phyloP scores from a whole-genome alignment of 23 tunicate genomes.

The Botrylloides violaceus region DNA sequence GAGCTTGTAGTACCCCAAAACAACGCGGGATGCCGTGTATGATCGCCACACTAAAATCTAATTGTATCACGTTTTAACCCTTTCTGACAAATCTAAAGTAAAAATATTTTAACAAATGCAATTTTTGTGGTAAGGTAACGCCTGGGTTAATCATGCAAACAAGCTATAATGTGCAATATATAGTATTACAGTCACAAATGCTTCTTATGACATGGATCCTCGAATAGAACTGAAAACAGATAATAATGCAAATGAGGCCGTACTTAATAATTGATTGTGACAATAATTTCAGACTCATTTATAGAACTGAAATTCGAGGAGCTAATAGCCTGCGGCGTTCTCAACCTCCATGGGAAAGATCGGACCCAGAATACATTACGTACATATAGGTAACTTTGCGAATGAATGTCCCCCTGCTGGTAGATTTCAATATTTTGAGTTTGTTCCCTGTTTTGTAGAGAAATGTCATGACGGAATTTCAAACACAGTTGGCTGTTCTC shows the following conservation, averaged over 20 bases:
- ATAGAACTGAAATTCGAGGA: constrained; percentile 21
- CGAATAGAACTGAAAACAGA: not conserved
- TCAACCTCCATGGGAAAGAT: not conserved
- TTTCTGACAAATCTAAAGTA: not conserved
- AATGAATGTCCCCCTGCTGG: too few species aligned
- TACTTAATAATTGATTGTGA: constrained; percentile 17
- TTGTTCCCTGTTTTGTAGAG: too few species aligned
- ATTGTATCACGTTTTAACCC: not conserved
- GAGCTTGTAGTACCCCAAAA: not conserved
- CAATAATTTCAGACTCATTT: constrained; percentile 28
- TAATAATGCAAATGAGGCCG: not conserved
- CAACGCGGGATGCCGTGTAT: not conserved
- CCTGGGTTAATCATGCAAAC: not conserved
- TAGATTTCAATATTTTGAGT: too few species aligned
- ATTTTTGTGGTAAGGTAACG: not conserved
- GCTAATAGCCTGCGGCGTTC: not conserved
- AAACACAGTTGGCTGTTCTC: too few species aligned
- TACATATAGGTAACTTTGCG: too few species aligned
- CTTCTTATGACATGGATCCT: not conserved
- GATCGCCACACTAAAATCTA: not conserved
- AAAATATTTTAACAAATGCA: not conserved
- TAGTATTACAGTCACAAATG: not conserved
- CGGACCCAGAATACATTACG: not conserved
- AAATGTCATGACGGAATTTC: too few species aligned
- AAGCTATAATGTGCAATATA: constrained; percentile 1